Evolutionary conservation across 2,113 vertebrate species (phyloP), one percentile per base, ranked within the genome.

Genomic region (Dissostichus mawsoni): DNA sequence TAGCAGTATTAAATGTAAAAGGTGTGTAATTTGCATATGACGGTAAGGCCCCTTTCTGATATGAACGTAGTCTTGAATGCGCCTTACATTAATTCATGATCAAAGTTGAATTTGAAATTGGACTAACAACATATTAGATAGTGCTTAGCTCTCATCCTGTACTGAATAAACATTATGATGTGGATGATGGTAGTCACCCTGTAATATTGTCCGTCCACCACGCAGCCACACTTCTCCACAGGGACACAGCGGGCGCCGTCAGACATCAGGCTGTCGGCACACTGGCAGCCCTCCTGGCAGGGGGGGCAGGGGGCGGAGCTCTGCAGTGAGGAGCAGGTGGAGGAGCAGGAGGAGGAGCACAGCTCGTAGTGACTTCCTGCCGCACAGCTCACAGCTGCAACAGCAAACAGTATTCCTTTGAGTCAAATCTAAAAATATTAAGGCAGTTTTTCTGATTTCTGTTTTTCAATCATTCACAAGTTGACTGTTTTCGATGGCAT

Each of bases 271-370:
- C 57, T 74, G 1, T 25, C 62, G n/a, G 81, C 78, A 59, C 78
- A 80, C 68, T 81, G 63, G 51, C 83, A 85, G 5, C 83, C 82
- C 55, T 84, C 82, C 56, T 80, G 82, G 17, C 77, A 80, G 14
- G 50, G 3, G 0, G 67, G 77, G 51, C 78, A 69, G 56, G 74
- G 7, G 6, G 7, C 41, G 0, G 73, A 4, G 20, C n/a, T 44
- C 52, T 81, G n/a, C 78, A 85, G 74, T 9, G 83, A 85, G 62
- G 16, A 61, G 57, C 83, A 85, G 57, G 78, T 85, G 73, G 78
- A 73, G 29, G 69, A 58, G 51, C 78, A 81, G 63, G 68, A 36
- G 6, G 73, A 33, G 16, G 73, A 16, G 52, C 73, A 85, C 17
- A 81, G 67, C 74, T 85, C 73, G 14, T 85, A 81, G 78, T 73